Conservation (phyloP, 2,113 vertebrate species). For the Petroica traversi region DNA sequence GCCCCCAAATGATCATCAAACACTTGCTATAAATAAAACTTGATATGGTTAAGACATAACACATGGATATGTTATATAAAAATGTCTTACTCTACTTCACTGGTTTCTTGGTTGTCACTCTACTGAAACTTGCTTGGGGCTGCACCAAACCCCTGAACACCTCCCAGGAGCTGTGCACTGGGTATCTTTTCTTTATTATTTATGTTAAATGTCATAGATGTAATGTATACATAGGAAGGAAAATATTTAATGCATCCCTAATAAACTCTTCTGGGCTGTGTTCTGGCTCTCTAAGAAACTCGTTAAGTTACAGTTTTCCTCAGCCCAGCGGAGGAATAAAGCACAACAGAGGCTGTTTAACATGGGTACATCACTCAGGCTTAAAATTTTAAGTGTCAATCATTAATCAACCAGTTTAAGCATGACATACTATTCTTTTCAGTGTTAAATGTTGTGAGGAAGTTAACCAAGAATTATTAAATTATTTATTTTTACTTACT, state of each 20-base stretch:
- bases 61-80: not conserved
- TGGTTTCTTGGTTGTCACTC: not conserved
- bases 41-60: not conserved
- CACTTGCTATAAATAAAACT: not conserved
- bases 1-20: not conserved
- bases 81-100: not conserved
- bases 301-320: not conserved
- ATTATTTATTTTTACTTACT: constrained; percentile 22
- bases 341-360: not conserved
- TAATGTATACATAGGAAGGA: not conserved
- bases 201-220: not conserved
- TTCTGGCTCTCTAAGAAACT: not conserved
- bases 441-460: not conserved
- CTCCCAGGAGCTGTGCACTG: not conserved
- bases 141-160: not conserved
- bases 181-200: not conserved
- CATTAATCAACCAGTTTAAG: not conserved
- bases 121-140: not conserved
- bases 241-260: not conserved
- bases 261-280: not conserved
- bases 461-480: not conserved
- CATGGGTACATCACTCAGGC: not conserved
- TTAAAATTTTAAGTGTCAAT: not conserved
- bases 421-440: not conserved
- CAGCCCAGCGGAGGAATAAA: not conserved